Conservation (phyloP, 2,888 invertebrate species). For the Rotaria socialis region DNA sequence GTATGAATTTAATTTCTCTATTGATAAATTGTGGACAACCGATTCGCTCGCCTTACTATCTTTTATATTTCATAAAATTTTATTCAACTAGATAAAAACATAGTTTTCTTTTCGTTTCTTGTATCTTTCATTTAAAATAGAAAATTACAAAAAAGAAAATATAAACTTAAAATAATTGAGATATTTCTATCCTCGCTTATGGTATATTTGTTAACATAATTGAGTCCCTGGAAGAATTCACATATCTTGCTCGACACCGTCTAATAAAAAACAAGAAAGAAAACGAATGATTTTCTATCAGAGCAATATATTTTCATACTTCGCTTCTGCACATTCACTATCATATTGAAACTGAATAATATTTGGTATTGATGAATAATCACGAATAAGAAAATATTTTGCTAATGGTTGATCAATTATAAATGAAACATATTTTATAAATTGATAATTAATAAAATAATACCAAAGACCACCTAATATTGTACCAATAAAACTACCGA, state of each 20-base stretch:
- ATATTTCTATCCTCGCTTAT: neutral
- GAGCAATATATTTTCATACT: neutral
- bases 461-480: constrained; percentile 77
- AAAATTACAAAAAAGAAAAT: no score
- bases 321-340: constrained; percentile 41
- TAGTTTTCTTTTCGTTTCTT: no score
- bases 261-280: neutral
- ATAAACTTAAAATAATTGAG: neutral
- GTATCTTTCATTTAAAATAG: no score
- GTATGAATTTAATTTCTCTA: no score
- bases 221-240: neutral
- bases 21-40: no score
- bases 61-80: no score
- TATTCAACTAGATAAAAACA: no score
- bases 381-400: constrained; percentile 15
- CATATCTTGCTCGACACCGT: neutral
- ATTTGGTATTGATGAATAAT: constrained; percentile 41
- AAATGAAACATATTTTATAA: constrained; percentile 78
- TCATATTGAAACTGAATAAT: constrained; percentile 41
- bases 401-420: constrained; percentile 56
- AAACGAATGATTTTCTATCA: neutral
- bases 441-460: constrained; percentile 70
- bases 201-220: neutral
- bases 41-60: no score
- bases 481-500: constrained; percentile 72